These are phyloP conservation scores for Pygoscelis adeliae DNA, from an alignment of 2,113 vertebrate genomes.

Conservation along the genomic window DNA sequence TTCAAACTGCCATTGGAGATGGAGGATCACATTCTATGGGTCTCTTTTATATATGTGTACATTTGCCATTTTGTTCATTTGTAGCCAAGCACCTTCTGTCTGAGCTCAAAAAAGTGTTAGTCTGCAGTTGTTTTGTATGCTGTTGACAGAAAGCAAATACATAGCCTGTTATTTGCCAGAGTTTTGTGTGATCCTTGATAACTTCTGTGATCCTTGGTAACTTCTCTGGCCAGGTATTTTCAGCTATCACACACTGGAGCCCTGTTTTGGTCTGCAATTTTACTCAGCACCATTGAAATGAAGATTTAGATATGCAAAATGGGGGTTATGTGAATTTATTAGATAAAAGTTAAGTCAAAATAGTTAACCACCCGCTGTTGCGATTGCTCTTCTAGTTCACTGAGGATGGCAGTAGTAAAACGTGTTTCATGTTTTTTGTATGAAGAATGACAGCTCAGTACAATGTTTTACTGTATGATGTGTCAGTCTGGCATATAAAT, in stretches of 20 bases:
- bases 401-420: background rate
- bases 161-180: background rate
- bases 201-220: background rate
- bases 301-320: background rate
- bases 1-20: background rate
- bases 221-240: background rate
- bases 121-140: background rate
- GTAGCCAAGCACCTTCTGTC: background rate
- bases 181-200: background rate
- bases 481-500: background rate
- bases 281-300: rapidly evolving
- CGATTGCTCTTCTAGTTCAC: background rate
- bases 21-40: background rate
- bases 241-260: background rate
- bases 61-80: background rate
- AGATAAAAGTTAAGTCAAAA: background rate
- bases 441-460: background rate
- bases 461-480: background rate
- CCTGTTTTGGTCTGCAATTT: background rate
- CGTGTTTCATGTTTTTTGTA: background rate
- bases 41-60: background rate
- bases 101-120: background rate
- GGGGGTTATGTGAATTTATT: background rate
- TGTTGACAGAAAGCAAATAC: background rate
- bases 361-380: background rate